Conservation (phyloP, 2,888 invertebrate species). For the Helleia helle region DNA sequence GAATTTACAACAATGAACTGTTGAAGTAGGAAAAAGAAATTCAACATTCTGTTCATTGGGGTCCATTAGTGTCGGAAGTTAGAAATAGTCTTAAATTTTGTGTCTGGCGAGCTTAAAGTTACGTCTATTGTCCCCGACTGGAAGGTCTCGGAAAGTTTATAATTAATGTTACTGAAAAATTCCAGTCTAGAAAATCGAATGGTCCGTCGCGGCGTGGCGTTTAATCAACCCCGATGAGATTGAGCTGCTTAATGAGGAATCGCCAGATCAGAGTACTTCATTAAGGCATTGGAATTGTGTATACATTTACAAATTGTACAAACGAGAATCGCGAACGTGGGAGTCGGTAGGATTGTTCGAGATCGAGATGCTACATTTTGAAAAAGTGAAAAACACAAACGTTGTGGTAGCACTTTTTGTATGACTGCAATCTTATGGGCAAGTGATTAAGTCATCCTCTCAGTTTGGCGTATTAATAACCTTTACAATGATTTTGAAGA, state of each 20-base stretch:
- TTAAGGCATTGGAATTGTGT: not conserved
- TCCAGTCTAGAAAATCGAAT: constrained; percentile 36
- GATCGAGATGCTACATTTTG: too few species aligned
- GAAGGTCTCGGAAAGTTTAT: constrained; percentile 42
- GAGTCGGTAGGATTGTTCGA: too few species aligned
- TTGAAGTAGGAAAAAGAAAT: constrained; percentile 5
- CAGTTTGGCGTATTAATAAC: too few species aligned
- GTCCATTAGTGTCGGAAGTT: constrained; percentile 6
- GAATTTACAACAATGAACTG: not conserved
- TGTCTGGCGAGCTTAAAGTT: constrained; percentile 26
- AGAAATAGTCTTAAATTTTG: constrained; percentile 18
- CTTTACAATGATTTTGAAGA: too few species aligned
- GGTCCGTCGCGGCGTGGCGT: constrained; percentile 31
- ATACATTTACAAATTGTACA: not conserved
- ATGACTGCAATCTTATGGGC: too few species aligned
- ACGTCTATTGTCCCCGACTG: constrained; percentile 38
- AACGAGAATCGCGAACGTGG: too few species aligned
- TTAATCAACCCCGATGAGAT: constrained; percentile 41
- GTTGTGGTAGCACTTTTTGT: too few species aligned
- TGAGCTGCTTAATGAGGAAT: constrained; percentile 17
- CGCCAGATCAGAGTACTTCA: not conserved
- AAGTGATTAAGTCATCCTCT: too few species aligned
- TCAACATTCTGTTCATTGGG: constrained; percentile 8
- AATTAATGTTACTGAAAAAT: constrained; percentile 49
- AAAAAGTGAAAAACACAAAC: too few species aligned